Base-by-base conservation (phyloP, 2,888 invertebrate genomes). In the Epirrhoe alternata region DNA sequence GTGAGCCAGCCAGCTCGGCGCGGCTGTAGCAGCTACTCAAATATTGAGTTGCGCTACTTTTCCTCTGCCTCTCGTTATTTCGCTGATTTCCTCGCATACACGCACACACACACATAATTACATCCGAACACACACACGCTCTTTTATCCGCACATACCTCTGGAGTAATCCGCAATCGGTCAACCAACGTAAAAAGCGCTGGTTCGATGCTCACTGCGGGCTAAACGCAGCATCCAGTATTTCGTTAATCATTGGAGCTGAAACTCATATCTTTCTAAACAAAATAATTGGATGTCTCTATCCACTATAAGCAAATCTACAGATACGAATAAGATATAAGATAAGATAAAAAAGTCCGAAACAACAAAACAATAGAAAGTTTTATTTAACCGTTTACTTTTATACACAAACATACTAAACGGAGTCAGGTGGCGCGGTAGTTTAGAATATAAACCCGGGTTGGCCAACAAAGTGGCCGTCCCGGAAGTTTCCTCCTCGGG, bases 21-120 rank as follows among this genome's bases (percentile, higher is more conserved):
- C 24, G n/a, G 35, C 58, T 51, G n/a, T 24, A 0, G 10, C 59
- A 31, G 59, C 51, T 59, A 5, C 51, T 59, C 59, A 59, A 59
- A 59, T 59, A 59, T 59, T 59, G n/a, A 52, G 51, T 42, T 51
- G 51, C 58, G 35, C 58, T 17, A 17, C 50, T 58, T 59, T 35
- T 59, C 58, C 50, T 51, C 47, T 16, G 30, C 14, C 6, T 12
- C 52, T 50, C 56, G 30, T 33, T 49, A 59, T 38, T 51, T 38
- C 50, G 51, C 24, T 59, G 59, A 50, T 50, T 51, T 51, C 24
- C 35, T 35, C 59, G 59, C 33, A 31, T 47, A n/a, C 45, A 47
- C 45, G 6, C 45, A 24, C 31, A 33, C 31, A 35, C 8, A 14
- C 31, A n/a, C 31, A 6, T 24, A 8, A 33, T 0, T 24, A 17